Percentiles rank a stretch among this genome's conserved stretches.
Conservation (phyloP, 2,888 invertebrate species). For the Agrochola lychnidis region DNA sequence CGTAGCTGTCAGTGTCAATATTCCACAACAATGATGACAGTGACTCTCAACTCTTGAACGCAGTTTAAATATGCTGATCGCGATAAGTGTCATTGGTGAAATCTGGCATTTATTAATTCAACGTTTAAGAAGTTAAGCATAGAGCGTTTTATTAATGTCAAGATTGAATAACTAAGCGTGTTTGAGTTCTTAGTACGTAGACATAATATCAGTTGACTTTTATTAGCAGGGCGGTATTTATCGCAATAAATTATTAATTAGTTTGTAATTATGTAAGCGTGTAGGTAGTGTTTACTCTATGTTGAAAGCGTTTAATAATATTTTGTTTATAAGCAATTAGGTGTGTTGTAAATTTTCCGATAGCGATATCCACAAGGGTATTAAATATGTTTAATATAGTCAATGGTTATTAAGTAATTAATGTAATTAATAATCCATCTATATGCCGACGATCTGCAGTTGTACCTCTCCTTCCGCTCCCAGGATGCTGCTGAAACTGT, state of each 20-base stretch:
- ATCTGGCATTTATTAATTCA: background rate
- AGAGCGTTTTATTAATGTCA: background rate
- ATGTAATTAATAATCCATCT: too few species aligned
- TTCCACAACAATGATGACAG: too few species aligned
- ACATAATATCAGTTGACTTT: background rate
- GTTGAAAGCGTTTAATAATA: background rate
- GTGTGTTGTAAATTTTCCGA: slow-evolving; percentile 18
- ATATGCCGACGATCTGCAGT: too few species aligned
- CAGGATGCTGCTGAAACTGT: too few species aligned
- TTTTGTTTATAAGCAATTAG: slow-evolving; percentile 11
- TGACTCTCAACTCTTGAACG: too few species aligned
- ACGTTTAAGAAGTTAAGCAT: background rate
- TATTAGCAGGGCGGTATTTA: background rate
- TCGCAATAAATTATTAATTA: background rate
- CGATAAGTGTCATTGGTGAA: too few species aligned
- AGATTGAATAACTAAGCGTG: background rate
- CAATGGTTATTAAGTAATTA: background rate
- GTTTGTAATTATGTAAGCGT: background rate
- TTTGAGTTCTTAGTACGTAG: background rate
- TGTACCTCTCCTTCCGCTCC: too few species aligned
- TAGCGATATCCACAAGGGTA: slow-evolving; percentile 3
- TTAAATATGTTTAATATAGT: background rate
- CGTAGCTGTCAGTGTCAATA: too few species aligned
- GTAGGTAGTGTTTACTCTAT: slow-evolving; percentile 5
- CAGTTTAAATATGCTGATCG: too few species aligned